Percentiles rank a stretch among this genome's conserved stretches.
Conservation (phyloP, 1,140 invertebrate species). For the Saccostrea cuccullata region DNA sequence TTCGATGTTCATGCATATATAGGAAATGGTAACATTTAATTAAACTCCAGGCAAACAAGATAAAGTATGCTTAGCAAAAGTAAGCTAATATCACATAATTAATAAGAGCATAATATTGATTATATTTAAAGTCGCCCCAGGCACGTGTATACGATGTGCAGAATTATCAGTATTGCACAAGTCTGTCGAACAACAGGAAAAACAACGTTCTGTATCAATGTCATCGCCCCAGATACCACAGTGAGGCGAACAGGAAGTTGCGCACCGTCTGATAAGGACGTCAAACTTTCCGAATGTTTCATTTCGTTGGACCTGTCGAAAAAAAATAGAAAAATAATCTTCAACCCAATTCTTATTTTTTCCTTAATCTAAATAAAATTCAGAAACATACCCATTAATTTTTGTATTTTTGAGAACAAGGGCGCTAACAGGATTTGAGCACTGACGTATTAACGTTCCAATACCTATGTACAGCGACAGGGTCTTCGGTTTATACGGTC, state of each 20-base stretch:
- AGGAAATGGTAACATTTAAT: no score
- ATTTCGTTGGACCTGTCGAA: constrained; percentile 47
- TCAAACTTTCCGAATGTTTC: constrained; percentile 44
- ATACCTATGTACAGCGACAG: no score
- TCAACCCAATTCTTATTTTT: no score
- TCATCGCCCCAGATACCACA: constrained; percentile 57
- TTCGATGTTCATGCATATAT: no score
- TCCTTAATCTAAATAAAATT: no score
- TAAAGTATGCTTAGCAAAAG: neutral
- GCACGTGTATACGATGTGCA: neutral
- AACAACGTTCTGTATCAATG: constrained; percentile 51
- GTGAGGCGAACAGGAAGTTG: constrained; percentile 39
- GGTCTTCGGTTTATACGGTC: no score
- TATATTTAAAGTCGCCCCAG: neutral
- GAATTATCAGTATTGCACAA: constrained; percentile 52
- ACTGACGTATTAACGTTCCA: no score
- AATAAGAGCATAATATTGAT: constrained; percentile 1
- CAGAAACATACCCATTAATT: no score
- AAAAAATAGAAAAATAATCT: neutral
- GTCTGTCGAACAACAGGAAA: constrained; percentile 49
- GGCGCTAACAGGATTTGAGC: no score
- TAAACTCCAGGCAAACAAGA: no score
- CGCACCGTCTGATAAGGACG: constrained; percentile 38
- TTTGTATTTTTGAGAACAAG: no score
- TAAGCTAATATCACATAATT: neutral